These are phyloP conservation scores for Tetranychus piercei DNA, from an alignment of 2,888 invertebrate genomes.

Conservation along the genomic window DNA sequence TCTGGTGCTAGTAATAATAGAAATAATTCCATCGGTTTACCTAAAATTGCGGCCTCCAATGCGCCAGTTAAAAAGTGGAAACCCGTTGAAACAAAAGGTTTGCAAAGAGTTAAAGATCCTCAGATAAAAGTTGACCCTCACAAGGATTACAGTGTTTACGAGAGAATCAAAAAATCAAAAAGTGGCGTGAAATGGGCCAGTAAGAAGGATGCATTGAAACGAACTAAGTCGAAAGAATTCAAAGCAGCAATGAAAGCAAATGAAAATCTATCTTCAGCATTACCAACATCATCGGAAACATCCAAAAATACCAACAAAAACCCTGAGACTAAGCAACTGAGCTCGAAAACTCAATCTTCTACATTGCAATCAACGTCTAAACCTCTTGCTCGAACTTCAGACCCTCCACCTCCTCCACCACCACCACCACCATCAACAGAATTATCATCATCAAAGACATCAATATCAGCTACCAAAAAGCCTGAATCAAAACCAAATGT, in stretches of 20 bases:
- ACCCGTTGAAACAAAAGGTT: slow-evolving; percentile 5
- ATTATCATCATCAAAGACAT: neutral
- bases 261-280: neutral
- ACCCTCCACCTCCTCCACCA: neutral
- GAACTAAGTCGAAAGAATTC: slow-evolving; percentile 8
- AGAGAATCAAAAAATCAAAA: neutral
- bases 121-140: neutral
- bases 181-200: slow-evolving; percentile 2
- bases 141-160: neutral
- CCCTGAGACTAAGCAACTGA: neutral
- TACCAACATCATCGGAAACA: neutral
- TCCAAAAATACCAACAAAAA: neutral
- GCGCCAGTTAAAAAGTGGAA: slow-evolving; percentile 13
- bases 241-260: slow-evolving; percentile 6
- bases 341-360: neutral
- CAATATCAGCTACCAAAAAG: neutral
- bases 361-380: neutral
- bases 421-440: slow-evolving; percentile 10
- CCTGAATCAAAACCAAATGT: neutral
- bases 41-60: neutral
- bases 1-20: neutral
- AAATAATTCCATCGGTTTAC: neutral
- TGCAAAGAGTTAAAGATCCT: slow-evolving; percentile 2
- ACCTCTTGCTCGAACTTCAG: neutral
- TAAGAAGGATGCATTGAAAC: slow-evolving; percentile 3